Conservation (phyloP, 1,140 invertebrate species). For the Plectrocnemia conspersa region DNA sequence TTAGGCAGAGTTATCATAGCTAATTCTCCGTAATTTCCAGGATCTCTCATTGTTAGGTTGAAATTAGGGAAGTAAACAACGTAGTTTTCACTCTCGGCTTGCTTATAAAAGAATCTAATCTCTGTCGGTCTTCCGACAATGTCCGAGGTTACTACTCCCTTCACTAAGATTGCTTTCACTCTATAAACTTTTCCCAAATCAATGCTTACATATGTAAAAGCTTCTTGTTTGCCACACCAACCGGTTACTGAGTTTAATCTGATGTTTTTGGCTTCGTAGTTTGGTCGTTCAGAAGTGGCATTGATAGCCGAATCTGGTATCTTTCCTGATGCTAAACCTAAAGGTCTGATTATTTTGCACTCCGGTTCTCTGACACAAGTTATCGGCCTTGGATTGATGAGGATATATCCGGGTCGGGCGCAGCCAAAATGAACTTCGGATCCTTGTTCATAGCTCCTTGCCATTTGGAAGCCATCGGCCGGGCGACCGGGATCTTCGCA, state of each 20-base stretch:
- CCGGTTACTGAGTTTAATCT: conserved; percentile 90
- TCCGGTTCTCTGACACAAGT: conserved; percentile 88
- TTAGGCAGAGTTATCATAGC: conserved; percentile 93
- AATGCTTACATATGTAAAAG: conserved; percentile 92
- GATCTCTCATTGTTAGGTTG: conserved; percentile 87
- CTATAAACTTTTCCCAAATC: conserved; percentile 86
- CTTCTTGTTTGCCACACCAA: conserved; percentile 92
- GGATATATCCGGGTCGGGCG: conserved; percentile 84
- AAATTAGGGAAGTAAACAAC: conserved; percentile 96
- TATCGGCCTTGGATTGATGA: conserved; percentile 86
- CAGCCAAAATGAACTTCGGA: conserved; percentile 89
- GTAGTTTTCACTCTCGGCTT: conserved; percentile 87
- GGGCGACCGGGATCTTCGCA: conserved; percentile 93
- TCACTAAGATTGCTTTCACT: conserved; percentile 87
- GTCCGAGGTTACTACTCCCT: conserved; percentile 91
- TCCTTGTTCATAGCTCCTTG: conserved; percentile 89
- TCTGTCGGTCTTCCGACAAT: conserved; percentile 92
- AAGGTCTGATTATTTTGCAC: conserved; percentile 86
- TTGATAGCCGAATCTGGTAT: conserved; percentile 96
- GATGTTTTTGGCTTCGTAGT: conserved; percentile 86
- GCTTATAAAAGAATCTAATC: conserved; percentile 95
- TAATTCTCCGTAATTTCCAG: conserved; percentile 90
- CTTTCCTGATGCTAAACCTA: conserved; percentile 84
- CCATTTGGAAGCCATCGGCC: conserved; percentile 82
- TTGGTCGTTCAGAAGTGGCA: conserved; percentile 86